Percentiles rank a stretch among this genome's conserved stretches.
These are phyloP conservation scores for Euphysa ruthae DNA, from an alignment of 30 jellyfish, hydroid and myxozoan species.

Conservation along the genomic window DNA sequence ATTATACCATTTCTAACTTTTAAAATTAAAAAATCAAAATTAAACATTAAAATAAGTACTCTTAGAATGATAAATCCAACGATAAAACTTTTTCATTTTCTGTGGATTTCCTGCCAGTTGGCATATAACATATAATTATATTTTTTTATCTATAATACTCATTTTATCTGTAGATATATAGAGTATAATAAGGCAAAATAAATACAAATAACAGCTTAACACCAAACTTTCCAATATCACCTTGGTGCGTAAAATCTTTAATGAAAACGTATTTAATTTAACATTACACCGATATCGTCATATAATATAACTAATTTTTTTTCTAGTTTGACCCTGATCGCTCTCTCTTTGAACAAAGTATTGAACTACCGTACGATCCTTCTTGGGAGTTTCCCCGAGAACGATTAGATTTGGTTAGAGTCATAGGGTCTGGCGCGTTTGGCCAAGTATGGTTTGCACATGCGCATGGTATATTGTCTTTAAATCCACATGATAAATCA, in stretches of 20 bases:
- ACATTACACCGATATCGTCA: background rate
- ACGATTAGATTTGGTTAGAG: constrained; percentile 39
- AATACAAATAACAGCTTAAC: background rate
- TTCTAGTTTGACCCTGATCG: constrained; percentile 84
- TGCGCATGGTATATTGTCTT: constrained; percentile 73
- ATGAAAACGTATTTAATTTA: too few species aligned
- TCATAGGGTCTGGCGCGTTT: constrained; percentile 92
- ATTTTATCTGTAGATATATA: background rate
- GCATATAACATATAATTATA: too few species aligned
- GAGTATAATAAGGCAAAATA: background rate
- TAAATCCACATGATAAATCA: constrained; percentile 30
- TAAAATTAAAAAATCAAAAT: too few species aligned
- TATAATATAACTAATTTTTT: background rate
- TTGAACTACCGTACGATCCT: constrained; percentile 83
- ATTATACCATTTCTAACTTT: too few species aligned
- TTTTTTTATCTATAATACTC: constrained; percentile 51
- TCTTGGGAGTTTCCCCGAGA: constrained; percentile 98
- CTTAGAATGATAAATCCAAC: too few species aligned
- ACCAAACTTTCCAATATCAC: too few species aligned
- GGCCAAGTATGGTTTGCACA: constrained; percentile 93
- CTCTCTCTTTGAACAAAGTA: constrained; percentile 78
- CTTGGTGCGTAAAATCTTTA: background rate
- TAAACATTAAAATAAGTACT: too few species aligned
- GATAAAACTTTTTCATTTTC: too few species aligned
- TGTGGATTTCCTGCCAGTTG: too few species aligned